Conservation (phyloP, 2,888 invertebrate species). For the Plebejus anna region DNA sequence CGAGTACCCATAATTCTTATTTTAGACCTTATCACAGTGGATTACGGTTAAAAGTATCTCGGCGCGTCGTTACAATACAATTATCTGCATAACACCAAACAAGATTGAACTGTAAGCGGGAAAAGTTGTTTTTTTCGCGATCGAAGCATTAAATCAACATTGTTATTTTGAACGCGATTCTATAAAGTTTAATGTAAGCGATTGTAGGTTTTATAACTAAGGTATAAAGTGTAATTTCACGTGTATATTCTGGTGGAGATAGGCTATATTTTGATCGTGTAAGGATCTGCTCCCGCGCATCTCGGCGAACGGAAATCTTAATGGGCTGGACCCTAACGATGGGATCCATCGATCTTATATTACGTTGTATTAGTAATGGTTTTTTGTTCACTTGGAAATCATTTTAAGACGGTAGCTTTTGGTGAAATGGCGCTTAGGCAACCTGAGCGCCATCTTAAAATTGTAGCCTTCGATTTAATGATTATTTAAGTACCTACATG, state of each 20-base stretch:
- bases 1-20: constrained; percentile 44
- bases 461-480: neutral
- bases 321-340: constrained; percentile 78
- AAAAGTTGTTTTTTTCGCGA: too few species aligned
- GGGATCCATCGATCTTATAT: constrained; percentile 69
- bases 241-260: constrained; percentile 33
- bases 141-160: constrained; percentile 43
- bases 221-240: constrained; percentile 39
- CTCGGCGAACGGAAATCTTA: constrained; percentile 76
- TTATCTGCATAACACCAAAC: constrained; percentile 43
- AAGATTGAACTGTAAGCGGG: constrained; percentile 47
- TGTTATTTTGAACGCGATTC: constrained; percentile 37
- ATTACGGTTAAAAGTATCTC: constrained; percentile 38
- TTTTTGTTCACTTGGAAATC: constrained; percentile 32
- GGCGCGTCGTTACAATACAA: constrained; percentile 38
- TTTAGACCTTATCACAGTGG: constrained; percentile 34
- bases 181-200: constrained; percentile 7
- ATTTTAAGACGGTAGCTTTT: constrained; percentile 20
- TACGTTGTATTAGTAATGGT: constrained; percentile 48
- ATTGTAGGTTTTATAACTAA: constrained; percentile 4
- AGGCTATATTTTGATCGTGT: constrained; percentile 43
- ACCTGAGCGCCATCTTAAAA: neutral
- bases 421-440: neutral
- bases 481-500: too few species aligned
- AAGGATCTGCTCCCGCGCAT: constrained; percentile 64